These are phyloP conservation scores for Hyperoplus immaculatus DNA, from an alignment of 2,797 vertebrate species.

Conservation along the genomic window DNA sequence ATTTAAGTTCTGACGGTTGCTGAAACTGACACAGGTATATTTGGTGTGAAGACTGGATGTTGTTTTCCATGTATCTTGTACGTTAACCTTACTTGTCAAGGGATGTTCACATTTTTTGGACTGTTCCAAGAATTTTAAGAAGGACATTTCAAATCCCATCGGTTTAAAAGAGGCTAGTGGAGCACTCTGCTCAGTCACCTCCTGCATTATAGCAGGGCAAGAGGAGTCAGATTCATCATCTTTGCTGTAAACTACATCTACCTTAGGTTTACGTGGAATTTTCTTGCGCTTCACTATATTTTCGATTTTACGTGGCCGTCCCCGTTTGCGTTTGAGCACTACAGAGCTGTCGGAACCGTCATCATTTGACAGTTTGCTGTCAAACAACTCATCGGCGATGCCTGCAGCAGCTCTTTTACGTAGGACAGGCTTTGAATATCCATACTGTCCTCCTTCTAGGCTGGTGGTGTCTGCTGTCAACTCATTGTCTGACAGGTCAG, in stretches of 20 bases:
- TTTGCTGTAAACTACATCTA: constrained; percentile 50
- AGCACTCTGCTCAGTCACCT: constrained; percentile 81
- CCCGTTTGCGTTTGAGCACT: constrained; percentile 83
- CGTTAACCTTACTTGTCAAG: constrained; percentile 77
- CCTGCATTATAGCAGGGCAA: constrained; percentile 64
- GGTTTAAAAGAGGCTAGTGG: constrained; percentile 94
- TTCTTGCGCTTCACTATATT: constrained; percentile 73
- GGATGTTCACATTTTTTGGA: constrained; percentile 89
- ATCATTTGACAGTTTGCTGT: constrained; percentile 77
- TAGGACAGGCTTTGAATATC: constrained; percentile 76
- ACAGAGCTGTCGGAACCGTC: constrained; percentile 73
- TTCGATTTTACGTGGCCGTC: constrained; percentile 79
- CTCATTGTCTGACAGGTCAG: constrained; percentile 80
- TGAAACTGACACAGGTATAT: constrained; percentile 89
- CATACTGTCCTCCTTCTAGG: constrained; percentile 61
- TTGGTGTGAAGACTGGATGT: constrained; percentile 62
- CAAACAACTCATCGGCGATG: constrained; percentile 62
- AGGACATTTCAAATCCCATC: constrained; percentile 98
- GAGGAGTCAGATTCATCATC: constrained; percentile 87
- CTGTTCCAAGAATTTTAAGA: constrained; percentile 96
- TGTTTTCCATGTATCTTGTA: constrained; percentile 47
- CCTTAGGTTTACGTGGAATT: constrained; percentile 62
- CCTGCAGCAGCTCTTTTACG: constrained; percentile 70
- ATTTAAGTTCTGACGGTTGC: constrained; percentile 89
- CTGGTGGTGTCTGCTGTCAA: constrained; percentile 32